Conservation (phyloP, 2,888 invertebrate species). For the Thera obeliscata region DNA sequence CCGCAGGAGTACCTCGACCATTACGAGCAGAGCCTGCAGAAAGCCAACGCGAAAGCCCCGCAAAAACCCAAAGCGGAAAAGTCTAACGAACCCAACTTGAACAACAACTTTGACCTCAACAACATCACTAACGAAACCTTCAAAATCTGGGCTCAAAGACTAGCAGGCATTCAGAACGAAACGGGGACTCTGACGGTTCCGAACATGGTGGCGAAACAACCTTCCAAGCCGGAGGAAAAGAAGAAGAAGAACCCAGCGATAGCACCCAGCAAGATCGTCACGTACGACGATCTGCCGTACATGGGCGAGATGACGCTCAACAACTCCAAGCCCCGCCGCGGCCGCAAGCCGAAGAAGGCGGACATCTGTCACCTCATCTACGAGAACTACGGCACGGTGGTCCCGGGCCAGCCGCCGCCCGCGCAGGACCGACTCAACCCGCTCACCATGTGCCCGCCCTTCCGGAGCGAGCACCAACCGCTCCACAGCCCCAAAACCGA, state of each 20-base stretch:
- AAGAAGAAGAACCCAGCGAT: constrained; percentile 72
- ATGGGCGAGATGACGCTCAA: constrained; percentile 97
- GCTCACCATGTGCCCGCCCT: constrained; percentile 54
- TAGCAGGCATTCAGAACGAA: constrained; percentile 89
- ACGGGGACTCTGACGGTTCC: constrained; percentile 62
- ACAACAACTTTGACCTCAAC: constrained; percentile 66
- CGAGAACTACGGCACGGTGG: constrained; percentile 95
- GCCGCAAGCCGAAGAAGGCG: constrained; percentile 95
- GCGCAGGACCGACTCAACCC: constrained; percentile 70
- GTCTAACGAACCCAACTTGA: constrained; percentile 72
- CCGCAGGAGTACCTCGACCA: constrained; percentile 92
- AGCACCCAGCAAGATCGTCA: constrained; percentile 83
- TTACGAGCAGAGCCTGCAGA: constrained; percentile 89
- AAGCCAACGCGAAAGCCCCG: constrained; percentile 68
- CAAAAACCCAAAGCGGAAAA: constrained; percentile 63
- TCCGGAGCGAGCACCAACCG: constrained; percentile 53
- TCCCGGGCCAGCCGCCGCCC: constrained; percentile 89
- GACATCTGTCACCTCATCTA: constrained; percentile 96
- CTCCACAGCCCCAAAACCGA: constrained; percentile 82
- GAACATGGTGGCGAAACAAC: constrained; percentile 52
- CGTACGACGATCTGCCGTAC: constrained; percentile 93
- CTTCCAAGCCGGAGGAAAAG: constrained; percentile 61
- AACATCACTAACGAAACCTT: constrained; percentile 86
- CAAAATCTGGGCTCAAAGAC: constrained; percentile 90
- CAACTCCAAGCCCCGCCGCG: constrained; percentile 93